Base-by-base conservation (phyloP, 2,113 vertebrate genomes). In the Pantherophis guttatus region DNA sequence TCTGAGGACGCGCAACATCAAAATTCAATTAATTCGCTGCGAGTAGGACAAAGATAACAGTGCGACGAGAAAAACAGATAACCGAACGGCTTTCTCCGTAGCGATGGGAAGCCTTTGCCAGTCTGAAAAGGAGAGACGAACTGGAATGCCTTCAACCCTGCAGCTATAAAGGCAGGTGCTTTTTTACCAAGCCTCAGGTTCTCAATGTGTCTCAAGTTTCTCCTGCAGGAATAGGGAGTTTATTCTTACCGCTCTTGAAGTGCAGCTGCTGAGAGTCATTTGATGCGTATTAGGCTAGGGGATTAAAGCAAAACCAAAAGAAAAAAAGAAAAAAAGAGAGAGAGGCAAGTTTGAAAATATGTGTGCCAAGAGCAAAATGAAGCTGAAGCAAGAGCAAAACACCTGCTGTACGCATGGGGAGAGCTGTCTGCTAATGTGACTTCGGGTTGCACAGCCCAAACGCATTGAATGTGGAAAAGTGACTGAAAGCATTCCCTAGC, bases 281-380 rank as follows among this genome's bases (percentile, higher is more conserved):
- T 94, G 92, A 94, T 97, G 94, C 87, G 15, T 94, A 12, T 55
- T 94, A 95, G 55, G 91, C 95, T 95, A 94, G 86, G 65, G 50
- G 93, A 97, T 95, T 96, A 93, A 94, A 95, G 89, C 26, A 96
- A 90, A 91, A 89, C 26, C 1, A 29, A 29, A 29, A 50, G 8
- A 7, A 50, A 50, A 8, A 55, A 2, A 55, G 3, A n/a, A n/a
- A n/a, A n/a, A 54, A 0, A 58, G 6, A 57, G 19, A 62, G 24
- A 70, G 65, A 95, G 52, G 53, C 53, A 93, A 89, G n/a, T 89
- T 94, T 95, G 90, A 33, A 94, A 96, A 96, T 95, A 50, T 17
- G 87, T 92, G 33, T 90, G 89, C 92, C 88, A 92, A 7, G 2
- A 96, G 70, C 89, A 93, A 95, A 95, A 7, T 44, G 86, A 92